phyloP scores from a whole-genome alignment of 1,140 invertebrate genomes.

The Goniozus legneri region DNA sequence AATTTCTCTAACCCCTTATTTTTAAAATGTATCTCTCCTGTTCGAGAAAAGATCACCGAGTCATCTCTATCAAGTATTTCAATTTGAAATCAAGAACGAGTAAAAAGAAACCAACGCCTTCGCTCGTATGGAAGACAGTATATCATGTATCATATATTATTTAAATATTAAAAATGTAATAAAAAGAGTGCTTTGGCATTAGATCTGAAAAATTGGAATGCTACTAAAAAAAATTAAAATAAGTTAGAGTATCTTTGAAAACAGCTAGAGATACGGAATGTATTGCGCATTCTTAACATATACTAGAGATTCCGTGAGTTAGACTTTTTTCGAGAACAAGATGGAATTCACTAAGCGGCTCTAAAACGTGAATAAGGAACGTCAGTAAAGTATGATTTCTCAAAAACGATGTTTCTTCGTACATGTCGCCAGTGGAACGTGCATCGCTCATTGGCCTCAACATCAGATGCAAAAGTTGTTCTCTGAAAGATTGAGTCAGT shows the following conservation, averaged over 20 bases:
- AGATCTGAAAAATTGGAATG: background rate
- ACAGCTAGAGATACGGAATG: constrained; percentile 3
- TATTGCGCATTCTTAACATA: constrained; percentile 48
- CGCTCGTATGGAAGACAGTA: background rate
- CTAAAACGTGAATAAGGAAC: constrained; percentile 88
- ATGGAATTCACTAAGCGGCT: constrained; percentile 88
- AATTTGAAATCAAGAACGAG: too few species aligned
- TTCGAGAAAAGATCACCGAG: too few species aligned
- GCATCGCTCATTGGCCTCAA: constrained; percentile 82
- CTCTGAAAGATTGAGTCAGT: constrained; percentile 75
- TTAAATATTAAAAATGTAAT: background rate
- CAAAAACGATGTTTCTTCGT: constrained; percentile 92
- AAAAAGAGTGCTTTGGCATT: too few species aligned
- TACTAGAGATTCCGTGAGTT: constrained; percentile 81
- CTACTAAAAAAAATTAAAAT: constrained; percentile 6
- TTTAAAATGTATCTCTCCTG: constrained; percentile 12
- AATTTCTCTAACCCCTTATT: constrained; percentile 17
- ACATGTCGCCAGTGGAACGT: constrained; percentile 87
- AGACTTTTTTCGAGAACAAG: constrained; percentile 92
- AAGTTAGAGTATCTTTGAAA: background rate
- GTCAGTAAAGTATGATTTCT: constrained; percentile 78
- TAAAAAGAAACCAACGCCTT: too few species aligned
- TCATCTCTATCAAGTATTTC: too few species aligned
- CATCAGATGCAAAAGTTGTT: constrained; percentile 88
- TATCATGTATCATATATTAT: background rate